A percentile compares a stretch with the other conserved stretches of the same genome.
phyloP scores from a whole-genome alignment of 2,113 vertebrate genomes.

The Macaca nemestrina region DNA sequence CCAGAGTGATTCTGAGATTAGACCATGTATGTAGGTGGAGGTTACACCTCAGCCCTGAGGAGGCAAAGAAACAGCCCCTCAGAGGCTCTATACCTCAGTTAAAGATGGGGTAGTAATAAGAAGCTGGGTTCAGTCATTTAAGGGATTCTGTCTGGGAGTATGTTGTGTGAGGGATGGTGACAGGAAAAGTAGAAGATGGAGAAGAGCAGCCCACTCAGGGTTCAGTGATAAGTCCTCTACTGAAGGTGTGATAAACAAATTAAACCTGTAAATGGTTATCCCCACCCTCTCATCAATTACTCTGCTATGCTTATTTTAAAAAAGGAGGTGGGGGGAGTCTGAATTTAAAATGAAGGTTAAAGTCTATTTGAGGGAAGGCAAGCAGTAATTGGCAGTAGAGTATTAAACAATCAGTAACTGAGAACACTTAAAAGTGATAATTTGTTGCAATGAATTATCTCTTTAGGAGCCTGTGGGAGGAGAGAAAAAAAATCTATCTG shows the following conservation, averaged over 20 bases:
- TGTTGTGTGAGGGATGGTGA: background rate
- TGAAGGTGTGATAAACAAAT: constrained; percentile 29
- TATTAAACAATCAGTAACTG: constrained; percentile 40
- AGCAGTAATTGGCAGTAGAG: constrained; percentile 50
- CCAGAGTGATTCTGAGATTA: background rate
- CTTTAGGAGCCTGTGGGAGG: constrained; percentile 16
- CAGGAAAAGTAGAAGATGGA: background rate
- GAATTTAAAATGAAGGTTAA: constrained; percentile 47
- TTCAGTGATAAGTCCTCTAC: background rate
- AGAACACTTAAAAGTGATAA: constrained; percentile 65
- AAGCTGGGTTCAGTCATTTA: background rate
- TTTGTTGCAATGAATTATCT: constrained; percentile 64
- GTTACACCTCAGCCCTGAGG: background rate
- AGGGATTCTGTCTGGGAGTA: background rate
- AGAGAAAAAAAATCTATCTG: background rate
- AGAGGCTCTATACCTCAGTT: background rate
- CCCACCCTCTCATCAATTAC: constrained; percentile 39
- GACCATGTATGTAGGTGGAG: background rate
- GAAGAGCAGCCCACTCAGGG: background rate
- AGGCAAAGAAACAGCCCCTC: background rate
- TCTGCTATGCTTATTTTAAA: constrained; percentile 26
- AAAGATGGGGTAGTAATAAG: background rate
- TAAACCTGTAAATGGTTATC: constrained; percentile 33
- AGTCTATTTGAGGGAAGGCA: constrained; percentile 20
- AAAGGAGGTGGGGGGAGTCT: background rate